Evolutionary conservation across 92 coral and sea anemone genomes (phyloP).

Genomic region (Meandrina meandrites): DNA sequence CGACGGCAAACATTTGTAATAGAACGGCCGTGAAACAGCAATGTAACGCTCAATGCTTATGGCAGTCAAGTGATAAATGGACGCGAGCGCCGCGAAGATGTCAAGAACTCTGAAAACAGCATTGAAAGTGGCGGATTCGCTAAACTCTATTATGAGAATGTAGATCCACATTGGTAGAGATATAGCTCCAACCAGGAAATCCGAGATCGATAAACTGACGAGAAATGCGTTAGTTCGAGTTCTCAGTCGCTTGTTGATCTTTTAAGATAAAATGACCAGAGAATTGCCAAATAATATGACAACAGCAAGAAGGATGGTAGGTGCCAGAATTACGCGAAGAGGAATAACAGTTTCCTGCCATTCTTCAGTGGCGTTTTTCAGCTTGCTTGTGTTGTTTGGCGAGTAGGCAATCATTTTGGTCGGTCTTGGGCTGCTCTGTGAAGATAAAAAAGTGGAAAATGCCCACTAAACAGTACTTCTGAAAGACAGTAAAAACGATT

Average conservation of each 20-base stretch:
- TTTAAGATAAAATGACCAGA: constrained; percentile 69
- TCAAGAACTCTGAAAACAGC: constrained; percentile 47
- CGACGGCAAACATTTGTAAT: constrained; percentile 49
- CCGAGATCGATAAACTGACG: constrained; percentile 76
- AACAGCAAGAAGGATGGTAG: constrained; percentile 53
- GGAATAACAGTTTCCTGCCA: not conserved
- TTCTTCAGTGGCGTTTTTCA: not conserved
- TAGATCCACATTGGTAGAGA: constrained; percentile 80
- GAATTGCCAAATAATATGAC: constrained; percentile 66
- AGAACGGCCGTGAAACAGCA: constrained; percentile 67
- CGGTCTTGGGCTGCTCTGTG: not conserved
- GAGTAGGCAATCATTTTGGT: not conserved
- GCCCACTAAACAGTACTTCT: not conserved
- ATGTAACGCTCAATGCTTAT: constrained; percentile 65
- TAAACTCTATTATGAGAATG: constrained; percentile 21
- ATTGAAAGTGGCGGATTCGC: constrained; percentile 1
- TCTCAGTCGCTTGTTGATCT: constrained; percentile 62
- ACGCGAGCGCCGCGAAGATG: constrained; percentile 52
- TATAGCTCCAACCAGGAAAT: constrained; percentile 80
- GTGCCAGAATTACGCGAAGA: constrained; percentile 35
- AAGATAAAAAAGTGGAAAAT: not conserved
- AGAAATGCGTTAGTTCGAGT: constrained; percentile 69
- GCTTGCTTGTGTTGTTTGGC: not conserved
- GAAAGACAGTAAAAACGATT: not conserved
- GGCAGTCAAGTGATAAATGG: constrained; percentile 60